Percentiles rank a stretch among this genome's conserved stretches.
phyloP scores from a whole-genome alignment of 2,888 invertebrate species.

The Peribatodes rhomboidaria region DNA sequence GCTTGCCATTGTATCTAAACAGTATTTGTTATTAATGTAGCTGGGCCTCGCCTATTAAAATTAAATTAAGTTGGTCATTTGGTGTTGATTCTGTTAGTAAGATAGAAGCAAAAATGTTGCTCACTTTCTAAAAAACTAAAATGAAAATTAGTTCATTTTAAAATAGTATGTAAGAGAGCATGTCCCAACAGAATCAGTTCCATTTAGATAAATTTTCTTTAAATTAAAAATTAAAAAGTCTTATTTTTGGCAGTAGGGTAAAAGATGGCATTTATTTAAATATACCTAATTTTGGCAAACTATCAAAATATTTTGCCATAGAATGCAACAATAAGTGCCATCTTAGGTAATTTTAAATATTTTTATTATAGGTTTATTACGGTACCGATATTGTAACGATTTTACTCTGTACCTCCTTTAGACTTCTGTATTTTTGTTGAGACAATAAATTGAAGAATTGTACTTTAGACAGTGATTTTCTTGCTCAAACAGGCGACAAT shows the following conservation, averaged over 20 bases:
- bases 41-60: background rate
- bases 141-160: background rate
- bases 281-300: constrained; percentile 27
- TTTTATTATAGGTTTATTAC: constrained; percentile 15
- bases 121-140: background rate
- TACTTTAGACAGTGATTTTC: constrained; percentile 30
- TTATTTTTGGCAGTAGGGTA: background rate
- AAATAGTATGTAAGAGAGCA: too few species aligned
- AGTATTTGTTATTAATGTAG: background rate
- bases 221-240: background rate
- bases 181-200: background rate
- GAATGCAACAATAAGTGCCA: constrained; percentile 40
- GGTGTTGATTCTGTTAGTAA: background rate
- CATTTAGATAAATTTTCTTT: background rate
- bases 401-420: constrained; percentile 39
- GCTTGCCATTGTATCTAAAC: background rate
- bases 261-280: constrained; percentile 15
- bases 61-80: background rate
- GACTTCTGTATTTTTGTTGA: constrained; percentile 43
- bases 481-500: background rate
- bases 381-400: constrained; percentile 34
- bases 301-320: constrained; percentile 15
- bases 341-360: constrained; percentile 23
- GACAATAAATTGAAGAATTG: constrained; percentile 42
- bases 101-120: background rate